Base-by-base conservation (phyloP, 1,140 invertebrate genomes). In the Trissolcus basalis region DNA sequence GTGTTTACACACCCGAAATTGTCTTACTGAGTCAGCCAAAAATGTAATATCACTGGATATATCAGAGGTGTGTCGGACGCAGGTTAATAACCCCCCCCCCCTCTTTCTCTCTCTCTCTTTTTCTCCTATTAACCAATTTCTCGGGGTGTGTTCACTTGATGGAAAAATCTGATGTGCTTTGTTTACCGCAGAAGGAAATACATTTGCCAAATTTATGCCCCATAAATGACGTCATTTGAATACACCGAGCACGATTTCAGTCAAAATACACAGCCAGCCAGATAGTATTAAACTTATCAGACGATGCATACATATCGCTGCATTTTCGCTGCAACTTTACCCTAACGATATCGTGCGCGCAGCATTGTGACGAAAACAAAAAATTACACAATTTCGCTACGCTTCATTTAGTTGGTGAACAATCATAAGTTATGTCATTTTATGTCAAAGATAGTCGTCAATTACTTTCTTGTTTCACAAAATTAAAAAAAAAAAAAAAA, bases 251-350 rank as follows among this genome's bases (percentile, higher is more conserved):
- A 55, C 41, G 60, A 32, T 32, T 54, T 33, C 13, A 51, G 48
- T 67, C 47, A 49, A 43, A 58, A 51, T 35, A 32, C 50, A 35
- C n/a, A n/a, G 14, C 19, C 19, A 27, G 53, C 55, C n/a, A 56
- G 44, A 56, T 43, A 43, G 43, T 67, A 58, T 67, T 43, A n/a
- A 32, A 49, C 53, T 58, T 67, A 58, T 58, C 45, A 58, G 36
- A 49, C 50, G 50, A n/a, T 36, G 60, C 60, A 54, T 63, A 36
- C 41, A 54, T 47, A 32, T 45, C 27, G 39, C 60, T 47, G 50
- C 12, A 54, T 60, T 49, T 60, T 45, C 45, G 45, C 35, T 60
- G n/a, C 60, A 47, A 63, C 45, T 63, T 53, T 41, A 39, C 27
- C 50, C 44, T 59, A 47, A 59, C 47, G 19, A 49, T 49, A 27